Evolutionary conservation across 2,113 vertebrate genomes (phyloP), one percentile per base, ranked within the genome.

Genomic region (Salvelinus fontinalis): DNA sequence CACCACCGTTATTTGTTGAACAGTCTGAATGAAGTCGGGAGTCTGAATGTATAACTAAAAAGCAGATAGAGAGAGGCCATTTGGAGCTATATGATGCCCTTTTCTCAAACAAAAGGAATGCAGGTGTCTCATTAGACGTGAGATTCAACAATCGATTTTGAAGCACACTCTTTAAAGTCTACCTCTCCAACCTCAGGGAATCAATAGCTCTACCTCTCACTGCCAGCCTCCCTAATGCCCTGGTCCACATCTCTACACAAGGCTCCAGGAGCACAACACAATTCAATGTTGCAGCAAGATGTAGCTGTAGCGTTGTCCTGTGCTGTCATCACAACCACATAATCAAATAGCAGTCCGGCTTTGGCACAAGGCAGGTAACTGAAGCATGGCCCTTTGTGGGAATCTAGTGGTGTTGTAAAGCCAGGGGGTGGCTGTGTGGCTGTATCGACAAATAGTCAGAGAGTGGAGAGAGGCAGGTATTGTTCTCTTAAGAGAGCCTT

Each of bases 71-170:
- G 39, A 44, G 8, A 11, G 39, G 39, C 39, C 39, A 73, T 44
- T 11, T 44, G 39, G 39, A 44, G 9, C 39, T 44, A 44, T 44
- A 11, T 44, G 39, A 44, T 11, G 39, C 39, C 39, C 39, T 44
- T 44, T 44, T 44, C 39, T 9, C 39, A 9, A 11, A 3, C 9
- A 44, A 44, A 44, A 81, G 77, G 48, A 88, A 87, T 44, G 39
- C 39, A 90, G 90, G 92, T 85, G 90, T 90, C 91, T 94, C 90
- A 92, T 93, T 92, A 93, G 88, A 91, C 57, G 70, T 85, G 85
- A 90, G 89, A 93, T 88, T 86, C 87, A 65, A 76, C 90, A 54
- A 93, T 93, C 84, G 91, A 93, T 91, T 90, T 71, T 68, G 83
- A 75, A 71, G 74, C 34, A 39, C 70, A 80, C 78, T 26, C 78